Evolutionary conservation across 2,797 vertebrate species (phyloP).

Genomic region (Rhinichthys osculus): DNA sequence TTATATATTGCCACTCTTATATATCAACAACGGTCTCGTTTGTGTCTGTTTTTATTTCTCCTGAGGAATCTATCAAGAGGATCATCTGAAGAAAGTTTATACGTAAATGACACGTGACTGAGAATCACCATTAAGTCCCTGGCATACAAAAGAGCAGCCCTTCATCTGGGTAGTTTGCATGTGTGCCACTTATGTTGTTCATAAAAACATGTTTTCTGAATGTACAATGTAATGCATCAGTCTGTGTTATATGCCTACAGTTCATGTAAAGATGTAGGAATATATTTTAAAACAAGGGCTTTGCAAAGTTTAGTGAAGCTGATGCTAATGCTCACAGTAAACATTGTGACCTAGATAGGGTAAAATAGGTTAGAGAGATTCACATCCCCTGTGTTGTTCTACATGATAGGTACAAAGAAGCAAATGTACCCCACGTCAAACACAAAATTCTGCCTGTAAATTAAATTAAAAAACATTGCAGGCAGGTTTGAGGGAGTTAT

Average conservation of each 20-base stretch:
- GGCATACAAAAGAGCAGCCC: not conserved
- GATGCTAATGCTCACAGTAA: not conserved
- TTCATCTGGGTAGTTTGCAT: not conserved
- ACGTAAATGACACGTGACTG: not conserved
- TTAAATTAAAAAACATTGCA: not conserved
- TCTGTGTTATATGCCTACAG: not conserved
- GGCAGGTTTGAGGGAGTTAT: not conserved
- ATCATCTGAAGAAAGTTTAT: not conserved
- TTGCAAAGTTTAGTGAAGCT: constrained; percentile 14
- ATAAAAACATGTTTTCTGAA: constrained; percentile 4
- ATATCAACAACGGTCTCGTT: not conserved
- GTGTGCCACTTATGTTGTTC: not conserved
- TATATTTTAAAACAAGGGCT: not conserved
- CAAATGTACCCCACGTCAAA: not conserved
- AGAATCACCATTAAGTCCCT: not conserved
- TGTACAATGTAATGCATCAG: not conserved
- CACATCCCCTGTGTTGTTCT: not conserved
- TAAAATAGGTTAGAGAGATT: constrained; percentile 23
- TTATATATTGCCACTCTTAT: not conserved
- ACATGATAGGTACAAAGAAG: not conserved
- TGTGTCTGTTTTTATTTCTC: not conserved
- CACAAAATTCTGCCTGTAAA: not conserved
- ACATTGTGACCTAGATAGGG: constrained; percentile 22
- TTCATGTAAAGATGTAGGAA: not conserved
- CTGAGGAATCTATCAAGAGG: not conserved